Conservation (phyloP, 2,888 invertebrate genomes). For the Disparrhopalites patrizii region DNA sequence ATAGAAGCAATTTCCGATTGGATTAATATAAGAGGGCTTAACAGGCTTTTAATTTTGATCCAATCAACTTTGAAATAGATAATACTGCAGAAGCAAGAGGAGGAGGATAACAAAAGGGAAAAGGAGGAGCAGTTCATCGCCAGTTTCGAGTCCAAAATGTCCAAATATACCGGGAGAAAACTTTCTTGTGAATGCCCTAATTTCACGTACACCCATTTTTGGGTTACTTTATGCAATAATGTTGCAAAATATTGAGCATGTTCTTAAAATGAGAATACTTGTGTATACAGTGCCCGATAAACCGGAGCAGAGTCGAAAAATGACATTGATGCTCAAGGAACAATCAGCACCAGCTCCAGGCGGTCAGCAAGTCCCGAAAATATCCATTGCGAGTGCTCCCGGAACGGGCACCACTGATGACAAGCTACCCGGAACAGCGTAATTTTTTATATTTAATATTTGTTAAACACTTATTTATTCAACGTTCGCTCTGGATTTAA, state of each 20-base stretch:
- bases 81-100: constrained; percentile 21
- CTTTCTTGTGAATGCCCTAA: background rate
- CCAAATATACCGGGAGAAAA: background rate
- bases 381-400: too few relatives aligned
- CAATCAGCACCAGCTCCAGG: background rate
- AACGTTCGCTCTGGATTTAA: background rate
- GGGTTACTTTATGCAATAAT: too few relatives aligned
- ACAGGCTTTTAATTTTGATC: too few relatives aligned
- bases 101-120: constrained; percentile 41
- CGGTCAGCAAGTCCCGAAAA: too few relatives aligned
- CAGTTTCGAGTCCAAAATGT: constrained; percentile 31
- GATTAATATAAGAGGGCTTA: too few relatives aligned
- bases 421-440: too few relatives aligned
- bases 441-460: background rate
- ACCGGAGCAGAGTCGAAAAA: background rate
- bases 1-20: too few relatives aligned
- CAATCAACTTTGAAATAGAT: background rate
- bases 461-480: background rate
- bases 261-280: background rate
- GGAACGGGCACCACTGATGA: too few relatives aligned
- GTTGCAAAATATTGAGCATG: too few relatives aligned
- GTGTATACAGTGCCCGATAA: background rate
- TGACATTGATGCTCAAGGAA: background rate
- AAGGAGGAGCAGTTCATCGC: constrained; percentile 43
- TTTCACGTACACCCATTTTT: too few relatives aligned